Percentiles rank a stretch among this genome's conserved stretches.
These are phyloP conservation scores for Crypturellus undulatus DNA, from an alignment of 2,113 vertebrate species.

Conservation along the genomic window DNA sequence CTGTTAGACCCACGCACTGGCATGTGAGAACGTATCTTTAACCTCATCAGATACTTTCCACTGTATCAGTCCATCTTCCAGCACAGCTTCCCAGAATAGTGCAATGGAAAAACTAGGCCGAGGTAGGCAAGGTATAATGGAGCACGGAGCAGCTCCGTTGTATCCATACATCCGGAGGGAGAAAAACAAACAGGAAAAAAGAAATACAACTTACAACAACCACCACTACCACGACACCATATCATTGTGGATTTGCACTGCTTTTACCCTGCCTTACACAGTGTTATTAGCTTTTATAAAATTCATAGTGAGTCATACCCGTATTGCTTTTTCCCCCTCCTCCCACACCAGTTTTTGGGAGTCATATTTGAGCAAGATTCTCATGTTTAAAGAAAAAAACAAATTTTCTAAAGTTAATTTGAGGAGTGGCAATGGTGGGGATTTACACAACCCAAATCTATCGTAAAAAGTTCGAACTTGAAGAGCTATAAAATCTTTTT, in stretches of 20 bases:
- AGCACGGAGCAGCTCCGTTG: not conserved
- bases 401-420: not conserved
- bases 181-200: not conserved
- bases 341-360: not conserved
- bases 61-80: not conserved
- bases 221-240: too few species aligned
- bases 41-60: not conserved
- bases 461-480: not conserved
- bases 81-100: not conserved
- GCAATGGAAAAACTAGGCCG: not conserved
- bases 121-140: not conserved
- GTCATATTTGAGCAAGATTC: not conserved
- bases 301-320: not conserved
- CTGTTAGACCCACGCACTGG: not conserved
- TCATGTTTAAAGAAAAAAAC: slow-evolving; percentile 17
- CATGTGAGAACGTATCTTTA: not conserved
- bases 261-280: not conserved
- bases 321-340: not conserved
- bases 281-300: not conserved
- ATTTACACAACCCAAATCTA: not conserved
- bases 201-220: too few species aligned
- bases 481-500: not conserved
- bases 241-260: not conserved
- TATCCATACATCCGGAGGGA: rapidly evolving
- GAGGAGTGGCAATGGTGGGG: not conserved